Evolutionary conservation across 1,140 invertebrate species (phyloP).

Genomic region (Anagrus nilaparvatae): DNA sequence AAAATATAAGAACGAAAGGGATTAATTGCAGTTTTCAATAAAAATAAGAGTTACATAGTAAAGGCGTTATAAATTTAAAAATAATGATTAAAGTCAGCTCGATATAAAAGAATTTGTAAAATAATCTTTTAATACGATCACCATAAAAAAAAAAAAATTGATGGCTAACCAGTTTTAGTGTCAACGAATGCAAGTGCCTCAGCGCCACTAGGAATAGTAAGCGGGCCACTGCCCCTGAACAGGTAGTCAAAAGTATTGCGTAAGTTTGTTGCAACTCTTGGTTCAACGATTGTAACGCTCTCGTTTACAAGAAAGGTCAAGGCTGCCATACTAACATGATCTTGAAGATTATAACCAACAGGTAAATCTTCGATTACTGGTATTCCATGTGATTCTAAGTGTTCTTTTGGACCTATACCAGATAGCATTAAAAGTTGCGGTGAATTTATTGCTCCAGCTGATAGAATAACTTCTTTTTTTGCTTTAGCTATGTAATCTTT

Average conservation of each 20-base stretch:
- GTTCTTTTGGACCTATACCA: conserved; percentile 44
- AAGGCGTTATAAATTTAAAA: too few relatives aligned
- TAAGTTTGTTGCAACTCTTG: conserved; percentile 41
- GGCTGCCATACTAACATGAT: conserved; percentile 62
- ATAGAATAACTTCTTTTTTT: conserved; percentile 47
- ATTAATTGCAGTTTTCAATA: too few relatives aligned
- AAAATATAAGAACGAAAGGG: too few relatives aligned
- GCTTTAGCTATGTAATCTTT: conserved; percentile 40
- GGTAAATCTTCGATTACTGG: conserved; percentile 52
- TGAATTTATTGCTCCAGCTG: conserved; percentile 47
- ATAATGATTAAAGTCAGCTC: too few relatives aligned
- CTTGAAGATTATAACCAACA: conserved; percentile 72
- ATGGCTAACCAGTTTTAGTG: conserved; percentile 43
- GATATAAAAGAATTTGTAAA: too few relatives aligned
- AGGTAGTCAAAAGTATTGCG: conserved; percentile 47
- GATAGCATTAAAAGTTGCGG: conserved; percentile 54
- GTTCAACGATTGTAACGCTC: conserved; percentile 45
- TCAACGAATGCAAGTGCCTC: conserved; percentile 63
- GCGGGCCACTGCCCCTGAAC: conserved; percentile 48
- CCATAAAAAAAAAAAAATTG: conserved; percentile 61
- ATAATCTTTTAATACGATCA: too few relatives aligned
- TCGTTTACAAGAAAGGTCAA: conserved; percentile 59
- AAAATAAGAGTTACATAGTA: too few relatives aligned
- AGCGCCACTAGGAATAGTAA: conserved; percentile 60
- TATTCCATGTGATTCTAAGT: conserved; percentile 43